phyloP scores from a whole-genome alignment of 35 echinoderm and acorn worm species.

The Stichopus chloronotus region DNA sequence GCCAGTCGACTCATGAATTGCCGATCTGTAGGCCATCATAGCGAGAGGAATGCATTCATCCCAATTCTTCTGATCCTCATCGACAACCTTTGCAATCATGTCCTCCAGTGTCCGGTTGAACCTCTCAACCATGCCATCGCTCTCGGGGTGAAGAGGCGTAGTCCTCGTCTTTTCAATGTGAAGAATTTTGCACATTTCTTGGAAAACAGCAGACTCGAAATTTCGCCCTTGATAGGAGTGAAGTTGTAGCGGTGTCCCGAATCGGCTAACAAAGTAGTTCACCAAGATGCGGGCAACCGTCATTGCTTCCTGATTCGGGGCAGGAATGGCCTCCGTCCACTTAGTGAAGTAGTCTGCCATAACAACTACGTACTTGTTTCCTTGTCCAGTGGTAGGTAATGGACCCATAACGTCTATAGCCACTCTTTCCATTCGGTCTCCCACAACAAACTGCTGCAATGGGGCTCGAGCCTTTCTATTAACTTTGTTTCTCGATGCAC shows the following conservation, averaged over 20 bases:
- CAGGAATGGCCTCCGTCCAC: constrained; percentile 46
- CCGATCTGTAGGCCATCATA: too few species aligned
- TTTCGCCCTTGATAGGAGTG: constrained; percentile 64
- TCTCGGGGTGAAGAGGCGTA: constrained; percentile 52
- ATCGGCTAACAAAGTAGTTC: constrained; percentile 44
- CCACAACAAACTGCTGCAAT: background rate
- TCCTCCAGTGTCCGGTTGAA: constrained; percentile 51
- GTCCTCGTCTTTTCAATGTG: constrained; percentile 68
- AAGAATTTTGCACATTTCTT: constrained; percentile 51
- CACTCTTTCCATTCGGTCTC: constrained; percentile 41
- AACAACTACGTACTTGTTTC: constrained; percentile 17
- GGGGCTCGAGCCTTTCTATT: background rate
- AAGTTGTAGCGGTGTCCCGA: constrained; percentile 12
- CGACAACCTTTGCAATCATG: background rate
- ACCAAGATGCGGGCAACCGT: constrained; percentile 44
- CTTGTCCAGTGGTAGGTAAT: background rate
- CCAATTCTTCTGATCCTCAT: too few species aligned
- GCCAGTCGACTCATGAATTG: too few species aligned
- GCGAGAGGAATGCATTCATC: too few species aligned
- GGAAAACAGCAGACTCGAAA: constrained; percentile 64
- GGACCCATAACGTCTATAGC: constrained; percentile 34
- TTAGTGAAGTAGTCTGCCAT: constrained; percentile 43
- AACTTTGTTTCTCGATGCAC: background rate
- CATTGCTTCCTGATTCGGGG: constrained; percentile 57
- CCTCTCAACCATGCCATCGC: constrained; percentile 63